phyloP scores from a whole-genome alignment of 2,797 vertebrate genomes.

The Acrossocheilus fasciatus region DNA sequence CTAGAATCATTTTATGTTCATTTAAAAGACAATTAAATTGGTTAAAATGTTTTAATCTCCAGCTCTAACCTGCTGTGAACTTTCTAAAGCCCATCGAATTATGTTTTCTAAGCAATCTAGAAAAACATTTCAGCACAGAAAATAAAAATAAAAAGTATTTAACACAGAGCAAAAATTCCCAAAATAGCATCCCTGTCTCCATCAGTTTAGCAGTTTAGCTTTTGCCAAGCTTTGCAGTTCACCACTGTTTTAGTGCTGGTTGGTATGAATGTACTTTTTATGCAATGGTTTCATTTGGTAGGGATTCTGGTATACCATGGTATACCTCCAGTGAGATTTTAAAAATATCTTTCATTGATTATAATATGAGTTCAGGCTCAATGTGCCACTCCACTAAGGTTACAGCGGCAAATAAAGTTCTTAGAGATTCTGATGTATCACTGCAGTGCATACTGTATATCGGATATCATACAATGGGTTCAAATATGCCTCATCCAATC shows the following conservation, averaged over 20 bases:
- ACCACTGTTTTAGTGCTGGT: not conserved
- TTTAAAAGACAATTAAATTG: not conserved
- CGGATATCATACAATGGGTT: not conserved
- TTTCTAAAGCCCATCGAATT: not conserved
- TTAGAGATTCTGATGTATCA: not conserved
- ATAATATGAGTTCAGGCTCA: not conserved
- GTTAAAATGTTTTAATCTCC: conserved; percentile 1
- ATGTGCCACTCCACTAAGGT: too few species aligned
- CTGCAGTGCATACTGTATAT: not conserved
- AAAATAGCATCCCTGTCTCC: not conserved
- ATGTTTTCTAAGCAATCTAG: not conserved
- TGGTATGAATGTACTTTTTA: not conserved
- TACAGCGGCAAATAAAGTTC: too few species aligned
- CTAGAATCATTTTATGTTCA: not conserved
- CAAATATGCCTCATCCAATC: not conserved
- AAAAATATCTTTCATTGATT: not conserved
- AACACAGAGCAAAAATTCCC: not conserved
- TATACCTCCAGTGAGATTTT: not conserved
- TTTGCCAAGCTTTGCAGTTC: conserved; percentile 4
- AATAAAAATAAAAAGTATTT: not conserved
- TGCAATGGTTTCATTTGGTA: not conserved
- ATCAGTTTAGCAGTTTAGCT: not conserved
- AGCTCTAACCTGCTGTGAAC: not conserved
- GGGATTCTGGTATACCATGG: not conserved
- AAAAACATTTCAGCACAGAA: not conserved